Evolutionary conservation across 2,888 invertebrate species (phyloP), one percentile per base, ranked within the genome.

Genomic region (Eupithecia abbreviata): DNA sequence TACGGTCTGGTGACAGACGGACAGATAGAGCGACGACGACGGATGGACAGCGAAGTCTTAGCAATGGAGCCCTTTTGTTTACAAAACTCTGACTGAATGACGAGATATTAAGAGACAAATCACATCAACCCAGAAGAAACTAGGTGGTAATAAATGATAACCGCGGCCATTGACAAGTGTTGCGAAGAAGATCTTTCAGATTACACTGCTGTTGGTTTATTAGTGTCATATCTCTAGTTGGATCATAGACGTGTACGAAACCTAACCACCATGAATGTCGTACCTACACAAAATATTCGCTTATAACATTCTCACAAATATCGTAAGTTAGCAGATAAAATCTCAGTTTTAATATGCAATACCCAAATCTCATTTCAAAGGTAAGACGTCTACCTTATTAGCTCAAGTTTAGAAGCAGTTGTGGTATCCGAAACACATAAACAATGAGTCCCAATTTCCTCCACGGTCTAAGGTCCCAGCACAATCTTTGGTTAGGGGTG

Each of bases 401-500:
- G 78, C 76, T 74, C 62, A 76, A 80, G 77, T 77, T 77, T 79
- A 76, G 80, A 68, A 74, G 79, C 81, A 80, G 81, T 81, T 75
- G 75, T 77, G 80, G 82, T 81, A 85, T 85, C 87, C 87, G 87
- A 86, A 88, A 89, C 85, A 86, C 89, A 89, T 89, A 90, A 90
- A 90, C 88, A 89, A 88, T 89, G 87, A 85, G 83, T 84, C 85
- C 87, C 88, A 89, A 90, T 90, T 89, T 90, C 90, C 89, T 83
- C 75, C 65, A 76, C 78, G 77, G 82, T 82, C 81, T 80, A 77
- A 81, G 82, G 80, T 79, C 83, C 83, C 69, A 73, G 77, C 79
- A 80, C 79, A 79, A 82, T 82, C 80, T 82, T 81, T 71, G 67
- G 58, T 68, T 80, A 81, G 79, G 75, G 82, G 65, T 74, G 81